Evolutionary conservation across 2,888 invertebrate species (phyloP).

Genomic region (Eupithecia inturbata): DNA sequence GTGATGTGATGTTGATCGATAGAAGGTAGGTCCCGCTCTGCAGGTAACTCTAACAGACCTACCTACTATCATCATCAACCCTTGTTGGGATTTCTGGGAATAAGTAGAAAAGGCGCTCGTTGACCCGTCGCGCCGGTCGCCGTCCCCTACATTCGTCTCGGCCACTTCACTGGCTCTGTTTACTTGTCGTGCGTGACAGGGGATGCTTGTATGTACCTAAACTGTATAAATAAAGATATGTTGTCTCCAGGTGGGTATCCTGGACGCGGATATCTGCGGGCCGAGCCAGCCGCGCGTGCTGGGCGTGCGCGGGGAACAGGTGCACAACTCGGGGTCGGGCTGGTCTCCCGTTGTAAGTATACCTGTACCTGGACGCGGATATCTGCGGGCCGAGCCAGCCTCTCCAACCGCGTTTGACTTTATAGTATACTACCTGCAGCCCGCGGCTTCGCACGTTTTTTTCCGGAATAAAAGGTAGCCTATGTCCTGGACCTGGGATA

Average conservation of each 20-base stretch:
- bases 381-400: not conserved
- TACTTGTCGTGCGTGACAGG: not conserved
- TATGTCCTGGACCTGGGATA: too few species aligned
- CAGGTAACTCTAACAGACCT: too few species aligned
- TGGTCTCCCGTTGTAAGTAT: conserved; percentile 96
- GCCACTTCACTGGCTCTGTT: not conserved
- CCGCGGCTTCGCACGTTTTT: too few species aligned
- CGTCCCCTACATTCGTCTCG: not conserved
- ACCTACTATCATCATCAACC: not conserved
- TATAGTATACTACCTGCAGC: too few species aligned
- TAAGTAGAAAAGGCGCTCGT: not conserved
- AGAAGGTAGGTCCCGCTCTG: too few species aligned
- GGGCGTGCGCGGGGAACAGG: conserved; percentile 95
- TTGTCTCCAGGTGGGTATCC: conserved; percentile 89
- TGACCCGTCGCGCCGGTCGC: too few species aligned
- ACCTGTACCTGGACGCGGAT: not conserved
- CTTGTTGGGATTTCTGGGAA: not conserved
- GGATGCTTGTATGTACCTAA: not conserved
- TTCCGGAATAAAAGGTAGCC: too few species aligned
- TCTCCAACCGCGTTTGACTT: not conserved
- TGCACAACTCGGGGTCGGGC: conserved; percentile 97
- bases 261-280: conserved; percentile 99
- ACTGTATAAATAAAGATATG: not conserved
- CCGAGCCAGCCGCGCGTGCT: conserved; percentile 98
- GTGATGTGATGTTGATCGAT: not conserved